These are phyloP conservation scores for Pammene fasciana DNA, from an alignment of 2,888 invertebrate species.

Conservation along the genomic window DNA sequence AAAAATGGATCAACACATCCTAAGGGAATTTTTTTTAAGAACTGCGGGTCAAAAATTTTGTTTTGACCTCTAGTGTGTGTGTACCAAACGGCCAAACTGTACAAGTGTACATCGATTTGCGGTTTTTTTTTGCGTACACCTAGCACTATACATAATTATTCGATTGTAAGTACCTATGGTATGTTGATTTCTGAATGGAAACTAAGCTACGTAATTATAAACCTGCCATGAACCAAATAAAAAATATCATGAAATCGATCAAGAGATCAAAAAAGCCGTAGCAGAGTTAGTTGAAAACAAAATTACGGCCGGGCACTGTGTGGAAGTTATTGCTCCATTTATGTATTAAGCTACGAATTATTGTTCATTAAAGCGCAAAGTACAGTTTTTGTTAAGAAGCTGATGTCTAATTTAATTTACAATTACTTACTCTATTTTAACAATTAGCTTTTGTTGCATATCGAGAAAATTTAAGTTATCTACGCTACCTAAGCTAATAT, in stretches of 20 bases:
- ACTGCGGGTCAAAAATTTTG: too few species aligned
- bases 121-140: too few species aligned
- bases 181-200: too few species aligned
- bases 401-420: neutral
- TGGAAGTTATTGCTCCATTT: conserved; percentile 5
- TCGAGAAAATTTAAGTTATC: neutral
- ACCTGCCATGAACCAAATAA: neutral
- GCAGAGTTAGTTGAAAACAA: neutral
- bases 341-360: neutral
- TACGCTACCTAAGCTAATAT: too few species aligned
- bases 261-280: conserved; percentile 5
- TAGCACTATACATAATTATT: too few species aligned
- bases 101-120: too few species aligned
- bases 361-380: neutral
- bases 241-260: conserved; percentile 6
- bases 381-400: neutral
- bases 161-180: too few species aligned
- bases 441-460: neutral
- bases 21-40: too few species aligned
- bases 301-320: neutral
- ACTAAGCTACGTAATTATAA: neutral
- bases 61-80: too few species aligned
- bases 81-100: too few species aligned
- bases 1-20: too few species aligned
- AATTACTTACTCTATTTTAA: neutral